Conservation (phyloP, 23 tunicate genomes). For the Botrylloides violaceus region DNA sequence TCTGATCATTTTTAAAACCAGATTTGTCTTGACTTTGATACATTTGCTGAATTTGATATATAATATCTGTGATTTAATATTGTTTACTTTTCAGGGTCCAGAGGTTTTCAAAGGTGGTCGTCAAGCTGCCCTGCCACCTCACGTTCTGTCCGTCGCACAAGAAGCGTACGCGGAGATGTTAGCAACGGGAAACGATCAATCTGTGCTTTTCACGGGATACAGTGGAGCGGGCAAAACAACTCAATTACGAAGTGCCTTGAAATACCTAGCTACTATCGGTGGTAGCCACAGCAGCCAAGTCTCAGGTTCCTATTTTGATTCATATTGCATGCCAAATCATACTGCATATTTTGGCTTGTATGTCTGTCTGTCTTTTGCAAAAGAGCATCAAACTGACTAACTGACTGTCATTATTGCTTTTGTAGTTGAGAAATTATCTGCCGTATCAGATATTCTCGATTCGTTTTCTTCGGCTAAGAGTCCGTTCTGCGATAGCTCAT, state of each 20-base stretch:
- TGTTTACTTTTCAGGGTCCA: slow-evolving; percentile 48
- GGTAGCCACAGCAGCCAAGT: not conserved
- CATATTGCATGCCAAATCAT: too few relatives aligned
- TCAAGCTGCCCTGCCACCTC: slow-evolving; percentile 83
- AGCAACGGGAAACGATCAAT: slow-evolving; percentile 55
- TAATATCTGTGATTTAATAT: too few relatives aligned
- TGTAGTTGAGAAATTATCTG: slow-evolving; percentile 34
- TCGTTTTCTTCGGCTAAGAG: slow-evolving; percentile 51
- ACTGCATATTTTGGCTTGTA: too few relatives aligned
- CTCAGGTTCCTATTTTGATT: too few relatives aligned
- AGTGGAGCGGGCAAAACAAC: slow-evolving; percentile 51
- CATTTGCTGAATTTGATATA: not conserved
- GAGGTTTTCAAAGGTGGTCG: slow-evolving; percentile 70
- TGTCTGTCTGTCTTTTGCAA: too few relatives aligned
- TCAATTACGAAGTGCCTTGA: slow-evolving; percentile 28
- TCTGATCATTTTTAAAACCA: too few relatives aligned
- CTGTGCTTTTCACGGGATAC: slow-evolving; percentile 40
- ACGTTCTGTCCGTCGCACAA: slow-evolving; percentile 77
- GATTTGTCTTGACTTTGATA: not conserved
- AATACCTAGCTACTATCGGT: slow-evolving; percentile 42
- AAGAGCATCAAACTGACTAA: not conserved
- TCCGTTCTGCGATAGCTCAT: slow-evolving; percentile 22
- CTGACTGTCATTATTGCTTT: not conserved
- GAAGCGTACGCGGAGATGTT: slow-evolving; percentile 71
- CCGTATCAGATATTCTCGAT: slow-evolving; percentile 29